Percentiles rank a stretch among this genome's conserved stretches.
These are phyloP conservation scores for Orthonychiurus folsomi DNA, from an alignment of 2,888 invertebrate genomes.

Conservation along the genomic window DNA sequence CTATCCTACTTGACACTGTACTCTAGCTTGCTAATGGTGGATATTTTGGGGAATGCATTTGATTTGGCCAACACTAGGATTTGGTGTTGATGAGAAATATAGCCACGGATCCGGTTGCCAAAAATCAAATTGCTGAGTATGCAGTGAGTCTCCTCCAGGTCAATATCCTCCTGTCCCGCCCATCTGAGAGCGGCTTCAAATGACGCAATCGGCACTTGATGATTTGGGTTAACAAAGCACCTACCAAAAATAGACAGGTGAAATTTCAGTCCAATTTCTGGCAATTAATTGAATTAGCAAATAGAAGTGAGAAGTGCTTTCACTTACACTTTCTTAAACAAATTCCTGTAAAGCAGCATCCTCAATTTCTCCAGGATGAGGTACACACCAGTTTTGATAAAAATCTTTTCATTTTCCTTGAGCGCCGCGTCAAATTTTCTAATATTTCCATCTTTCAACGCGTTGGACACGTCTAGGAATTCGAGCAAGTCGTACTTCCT, in stretches of 20 bases:
- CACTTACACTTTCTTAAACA: constrained; percentile 79
- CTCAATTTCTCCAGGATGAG: constrained; percentile 93
- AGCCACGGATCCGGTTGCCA: constrained; percentile 95
- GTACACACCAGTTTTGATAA: constrained; percentile 94
- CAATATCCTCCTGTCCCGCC: constrained; percentile 71
- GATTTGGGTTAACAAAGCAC: constrained; percentile 49
- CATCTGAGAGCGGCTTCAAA: constrained; percentile 73
- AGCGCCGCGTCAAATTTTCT: constrained; percentile 72
- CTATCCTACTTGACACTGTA: too few relatives aligned
- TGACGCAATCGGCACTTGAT: constrained; percentile 79
- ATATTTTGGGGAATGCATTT: constrained; percentile 75
- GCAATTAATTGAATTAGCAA: constrained; percentile 13
- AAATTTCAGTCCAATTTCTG: background rate
- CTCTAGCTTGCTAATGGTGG: too few relatives aligned
- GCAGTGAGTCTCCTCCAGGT: constrained; percentile 90
- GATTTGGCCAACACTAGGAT: constrained; percentile 96
- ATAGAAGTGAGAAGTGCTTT: constrained; percentile 5
- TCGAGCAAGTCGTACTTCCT: constrained; percentile 83
- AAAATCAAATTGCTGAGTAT: constrained; percentile 92
- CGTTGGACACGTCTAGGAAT: constrained; percentile 78
- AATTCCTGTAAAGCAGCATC: constrained; percentile 86
- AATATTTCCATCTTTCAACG: constrained; percentile 83
- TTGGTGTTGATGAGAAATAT: constrained; percentile 93
- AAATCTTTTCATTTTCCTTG: constrained; percentile 78
- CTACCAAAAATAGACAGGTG: constrained; percentile 39